Evolutionary conservation across 1,140 invertebrate species (phyloP), one percentile per base, ranked within the genome.

Genomic region (Orussus abietinus): DNA sequence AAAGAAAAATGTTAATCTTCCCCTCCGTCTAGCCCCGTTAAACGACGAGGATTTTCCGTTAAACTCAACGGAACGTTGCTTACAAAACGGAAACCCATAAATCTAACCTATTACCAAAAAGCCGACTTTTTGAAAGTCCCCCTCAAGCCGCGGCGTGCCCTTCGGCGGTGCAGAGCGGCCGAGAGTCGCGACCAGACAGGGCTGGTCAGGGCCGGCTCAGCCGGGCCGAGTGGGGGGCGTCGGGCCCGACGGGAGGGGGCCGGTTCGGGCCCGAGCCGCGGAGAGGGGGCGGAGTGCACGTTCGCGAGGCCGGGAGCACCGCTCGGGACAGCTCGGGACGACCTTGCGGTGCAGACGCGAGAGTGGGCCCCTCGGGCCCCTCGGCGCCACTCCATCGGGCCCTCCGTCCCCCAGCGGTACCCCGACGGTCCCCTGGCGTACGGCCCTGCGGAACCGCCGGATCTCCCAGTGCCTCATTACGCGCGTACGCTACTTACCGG

Each of bases 401-500:
- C 26, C 38, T 19, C 21, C 29, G 21, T 21, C 40, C 34, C 20
- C 31, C 34, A 20, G 11, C 4, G 6, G 17, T 25, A 25, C 34
- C 40, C 32, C 32, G 28, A 32, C 35, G 32, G 3, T 15, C 18
- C 15, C 20, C 14, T 29, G 10, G 13, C 22, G 13, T 17, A 26
- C 3, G 12, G 29, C 40, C 34, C 22, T 32, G 32, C 28, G 13
- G 26, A 35, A 33, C 32, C 40, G 19, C 31, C 30, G 15, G 40
- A 42, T 42, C 40, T 22, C 32, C 18, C 40, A 42, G 40, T 42
- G 40, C 29, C 40, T 42, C 35, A 42, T 42, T 35, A 42, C 40
- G 30, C 34, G 29, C 40, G 40, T 32, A 42, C 40, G 31, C 30
- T 42, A 35, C 32, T 42, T 25, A 25, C 22, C n/a, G 22, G 6